Percentiles rank a stretch among this genome's conserved stretches.
phyloP scores from a whole-genome alignment of 2,113 vertebrate species.

The Cavia porcellus region DNA sequence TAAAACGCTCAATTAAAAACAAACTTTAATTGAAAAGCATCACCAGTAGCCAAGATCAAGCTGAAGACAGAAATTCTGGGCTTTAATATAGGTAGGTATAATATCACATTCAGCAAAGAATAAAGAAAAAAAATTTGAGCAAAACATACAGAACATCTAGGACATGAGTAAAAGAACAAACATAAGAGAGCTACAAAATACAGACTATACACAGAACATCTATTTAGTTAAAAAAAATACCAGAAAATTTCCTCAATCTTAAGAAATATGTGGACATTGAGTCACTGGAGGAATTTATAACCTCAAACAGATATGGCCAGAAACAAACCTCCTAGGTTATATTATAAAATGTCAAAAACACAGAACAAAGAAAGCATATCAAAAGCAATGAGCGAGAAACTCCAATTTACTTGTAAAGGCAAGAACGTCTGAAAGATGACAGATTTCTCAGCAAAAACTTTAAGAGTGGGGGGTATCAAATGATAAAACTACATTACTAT shows the following conservation, averaged over 20 bases:
- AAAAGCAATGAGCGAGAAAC: neutral
- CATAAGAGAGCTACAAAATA: neutral
- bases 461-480: neutral
- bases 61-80: neutral
- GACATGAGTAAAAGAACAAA: neutral
- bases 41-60: neutral
- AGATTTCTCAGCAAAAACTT: neutral
- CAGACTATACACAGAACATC: neutral
- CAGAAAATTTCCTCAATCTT: neutral
- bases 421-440: neutral
- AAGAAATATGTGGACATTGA: neutral
- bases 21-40: neutral
- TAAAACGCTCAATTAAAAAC: neutral
- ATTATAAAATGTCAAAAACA: neutral
- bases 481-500: neutral
- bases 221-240: neutral
- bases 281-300: neutral
- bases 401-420: neutral
- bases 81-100: neutral
- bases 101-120: neutral
- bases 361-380: neutral
- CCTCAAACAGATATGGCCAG: neutral
- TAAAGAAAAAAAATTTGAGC: neutral
- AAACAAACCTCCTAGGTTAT: neutral
- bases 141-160: neutral